Evolutionary conservation across 2,797 vertebrate genomes (phyloP).

Genomic region (Pteropus rufus): DNA sequence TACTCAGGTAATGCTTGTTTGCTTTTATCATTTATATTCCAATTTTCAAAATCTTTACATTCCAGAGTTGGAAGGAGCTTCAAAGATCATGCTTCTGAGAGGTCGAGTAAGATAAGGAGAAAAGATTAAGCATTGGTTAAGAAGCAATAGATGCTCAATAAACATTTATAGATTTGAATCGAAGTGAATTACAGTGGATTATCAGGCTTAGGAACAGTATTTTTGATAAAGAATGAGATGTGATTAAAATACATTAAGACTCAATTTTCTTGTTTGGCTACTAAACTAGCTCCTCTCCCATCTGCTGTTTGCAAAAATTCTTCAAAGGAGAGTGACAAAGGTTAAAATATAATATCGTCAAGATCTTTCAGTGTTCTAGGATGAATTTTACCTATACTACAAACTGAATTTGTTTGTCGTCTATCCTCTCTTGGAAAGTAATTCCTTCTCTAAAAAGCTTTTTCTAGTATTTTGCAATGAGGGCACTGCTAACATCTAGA

Average conservation of each 20-base stretch:
- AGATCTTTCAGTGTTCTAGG: background rate
- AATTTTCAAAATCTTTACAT: background rate
- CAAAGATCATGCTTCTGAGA: background rate
- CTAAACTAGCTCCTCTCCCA: background rate
- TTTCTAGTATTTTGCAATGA: background rate
- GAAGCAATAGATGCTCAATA: background rate
- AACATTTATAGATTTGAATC: background rate
- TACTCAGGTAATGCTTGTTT: background rate
- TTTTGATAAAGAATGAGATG: background rate
- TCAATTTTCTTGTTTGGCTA: background rate
- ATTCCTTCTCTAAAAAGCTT: background rate
- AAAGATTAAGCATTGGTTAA: background rate
- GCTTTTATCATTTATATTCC: background rate
- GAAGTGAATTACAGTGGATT: background rate
- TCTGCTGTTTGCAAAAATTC: background rate
- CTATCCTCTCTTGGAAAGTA: background rate
- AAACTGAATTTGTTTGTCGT: background rate
- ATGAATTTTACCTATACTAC: background rate
- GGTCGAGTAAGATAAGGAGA: background rate
- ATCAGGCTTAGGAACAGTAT: background rate
- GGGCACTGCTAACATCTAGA: background rate
- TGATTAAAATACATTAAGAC: background rate
- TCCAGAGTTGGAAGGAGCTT: background rate
- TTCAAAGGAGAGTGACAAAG: background rate
- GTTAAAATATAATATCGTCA: background rate